Evolutionary conservation across 2,888 invertebrate species (phyloP), one percentile per base, ranked within the genome.

Genomic region (Acronicta psi): DNA sequence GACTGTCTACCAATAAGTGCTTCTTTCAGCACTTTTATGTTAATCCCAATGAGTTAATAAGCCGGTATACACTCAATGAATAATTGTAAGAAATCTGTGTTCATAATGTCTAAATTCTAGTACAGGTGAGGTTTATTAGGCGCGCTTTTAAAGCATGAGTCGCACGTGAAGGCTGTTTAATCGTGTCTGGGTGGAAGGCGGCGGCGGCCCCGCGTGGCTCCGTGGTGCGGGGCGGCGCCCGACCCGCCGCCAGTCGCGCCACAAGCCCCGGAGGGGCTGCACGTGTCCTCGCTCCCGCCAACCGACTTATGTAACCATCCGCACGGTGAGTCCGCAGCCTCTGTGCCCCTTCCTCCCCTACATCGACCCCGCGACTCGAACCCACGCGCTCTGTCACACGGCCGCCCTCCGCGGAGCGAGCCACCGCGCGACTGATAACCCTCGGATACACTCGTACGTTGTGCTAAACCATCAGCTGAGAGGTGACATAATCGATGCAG

Each of bases 281-380:
- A 91, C 93, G 93, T 92, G 87, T 90, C 86, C 84, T 85, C 87
- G 85, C 79, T 85, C 84, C 87, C 87, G 82, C 83, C 81, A 82
- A 87, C 88, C 88, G 91, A 87, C 93, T 94, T 94, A 94, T 92
- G 85, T 94, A 94, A 94, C 88, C 90, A 92, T 88, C 91, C 90
- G 89, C 91, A 90, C 92, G 92, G 92, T 91, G 91, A 92, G 87
- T 89, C 91, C 85, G 88, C 92, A 92, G 90, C 89, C 90, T 90
- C 91, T 87, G 81, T 82, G 80, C 88, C 87, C 85, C 85, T 83
- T 84, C 86, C 88, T 83, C 82, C 84, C 83, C 83, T 67, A 82
- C 77, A 81, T 84, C 85, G 87, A 83, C 84, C 82, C 69, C 76
- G 76, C 72, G 75, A 64, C 61, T 64, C 63, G 61, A 69, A 77